phyloP scores from a whole-genome alignment of 2,113 vertebrate genomes.

The Chaetorhynchus papuensis region DNA sequence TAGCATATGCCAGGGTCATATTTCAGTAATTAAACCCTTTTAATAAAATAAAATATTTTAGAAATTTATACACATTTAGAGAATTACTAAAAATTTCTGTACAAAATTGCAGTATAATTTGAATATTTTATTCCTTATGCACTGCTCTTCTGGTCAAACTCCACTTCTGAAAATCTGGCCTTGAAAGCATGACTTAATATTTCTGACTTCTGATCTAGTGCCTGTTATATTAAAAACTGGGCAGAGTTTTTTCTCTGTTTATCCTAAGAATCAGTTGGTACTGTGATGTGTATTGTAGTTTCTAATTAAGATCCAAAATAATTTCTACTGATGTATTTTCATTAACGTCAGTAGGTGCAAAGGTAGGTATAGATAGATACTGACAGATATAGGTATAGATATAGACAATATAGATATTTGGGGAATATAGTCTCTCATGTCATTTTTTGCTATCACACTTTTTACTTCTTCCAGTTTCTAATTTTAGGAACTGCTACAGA shows the following conservation, averaged over 20 bases:
- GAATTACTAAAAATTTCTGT: background rate
- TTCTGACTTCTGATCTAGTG: slow-evolving; percentile 15
- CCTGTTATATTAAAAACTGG: slow-evolving; percentile 13
- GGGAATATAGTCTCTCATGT: background rate
- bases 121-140: slow-evolving; percentile 37
- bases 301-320: background rate
- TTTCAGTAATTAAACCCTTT: background rate
- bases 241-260: background rate
- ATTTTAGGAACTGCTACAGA: slow-evolving; percentile 6
- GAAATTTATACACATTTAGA: background rate
- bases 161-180: slow-evolving; percentile 1
- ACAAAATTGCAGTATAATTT: background rate
- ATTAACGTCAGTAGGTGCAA: background rate
- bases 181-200: slow-evolving; percentile 35
- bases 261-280: background rate
- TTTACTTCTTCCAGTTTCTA: background rate
- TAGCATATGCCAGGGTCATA: background rate
- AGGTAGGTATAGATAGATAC: background rate
- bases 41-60: background rate
- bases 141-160: background rate
- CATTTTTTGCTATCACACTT: background rate
- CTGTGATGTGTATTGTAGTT: background rate
- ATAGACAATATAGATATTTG: background rate
- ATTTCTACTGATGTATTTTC: background rate
- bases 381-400: background rate